A percentile compares a stretch with the other conserved stretches of the same genome.
Conservation (phyloP, 2,888 invertebrate species). For the Drosophila macrospina region DNA sequence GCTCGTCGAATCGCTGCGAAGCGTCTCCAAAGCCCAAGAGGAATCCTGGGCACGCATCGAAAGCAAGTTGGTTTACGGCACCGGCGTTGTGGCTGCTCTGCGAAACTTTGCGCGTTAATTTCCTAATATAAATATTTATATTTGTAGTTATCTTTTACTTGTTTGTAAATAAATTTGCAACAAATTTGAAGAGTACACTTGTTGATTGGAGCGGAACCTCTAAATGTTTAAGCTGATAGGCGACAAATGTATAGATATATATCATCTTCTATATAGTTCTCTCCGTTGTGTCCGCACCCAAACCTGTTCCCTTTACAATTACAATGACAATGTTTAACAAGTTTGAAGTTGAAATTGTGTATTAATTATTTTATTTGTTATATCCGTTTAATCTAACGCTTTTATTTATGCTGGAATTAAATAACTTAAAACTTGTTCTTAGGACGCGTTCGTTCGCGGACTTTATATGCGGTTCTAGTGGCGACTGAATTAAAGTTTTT, state of each 20-base stretch:
- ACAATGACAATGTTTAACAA: conserved; percentile 6
- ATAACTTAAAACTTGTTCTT: conserved; percentile 77
- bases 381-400: conserved; percentile 79
- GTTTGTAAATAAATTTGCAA: conserved; percentile 48
- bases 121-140: conserved; percentile 39
- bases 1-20: conserved; percentile 87
- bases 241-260: neutral
- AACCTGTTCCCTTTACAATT: neutral
- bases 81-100: conserved; percentile 91
- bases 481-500: conserved; percentile 49
- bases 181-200: conserved; percentile 14
- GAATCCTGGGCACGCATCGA: conserved; percentile 89
- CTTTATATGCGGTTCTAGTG: conserved; percentile 70
- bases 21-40: conserved; percentile 87
- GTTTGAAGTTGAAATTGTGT: conserved; percentile 67
- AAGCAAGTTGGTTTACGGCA: conserved; percentile 89
- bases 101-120: conserved; percentile 86
- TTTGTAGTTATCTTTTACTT: conserved; percentile 27
- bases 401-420: conserved; percentile 81
- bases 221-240: neutral
- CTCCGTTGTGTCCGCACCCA: neutral
- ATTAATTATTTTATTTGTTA: conserved; percentile 78
- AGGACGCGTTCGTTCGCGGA: conserved; percentile 56
- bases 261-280: neutral
- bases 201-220: neutral